Conservation (phyloP, 2,888 invertebrate genomes). For the Pyrrhia umbra region DNA sequence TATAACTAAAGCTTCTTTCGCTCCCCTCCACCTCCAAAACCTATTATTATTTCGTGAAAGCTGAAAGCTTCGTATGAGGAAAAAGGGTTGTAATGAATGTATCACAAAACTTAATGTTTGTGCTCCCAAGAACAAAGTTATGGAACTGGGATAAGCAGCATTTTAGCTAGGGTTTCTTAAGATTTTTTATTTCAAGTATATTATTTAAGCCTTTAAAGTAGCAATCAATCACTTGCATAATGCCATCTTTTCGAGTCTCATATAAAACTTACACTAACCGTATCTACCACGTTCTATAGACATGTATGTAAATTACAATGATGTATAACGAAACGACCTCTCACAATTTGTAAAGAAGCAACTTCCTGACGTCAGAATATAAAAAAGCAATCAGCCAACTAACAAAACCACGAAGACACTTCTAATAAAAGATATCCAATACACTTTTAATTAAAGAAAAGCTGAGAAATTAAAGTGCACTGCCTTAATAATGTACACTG, state of each 20-base stretch:
- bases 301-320: too few relatives aligned
- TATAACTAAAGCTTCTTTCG: conserved; percentile 2
- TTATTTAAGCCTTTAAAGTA: too few relatives aligned
- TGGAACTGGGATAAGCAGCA: conserved; percentile 11
- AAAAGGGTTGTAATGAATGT: conserved; percentile 20
- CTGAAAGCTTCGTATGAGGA: conserved; percentile 16
- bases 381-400: conserved; percentile 2
- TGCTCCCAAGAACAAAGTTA: conserved; percentile 27
- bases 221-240: too few relatives aligned
- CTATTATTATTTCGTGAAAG: conserved; percentile 32
- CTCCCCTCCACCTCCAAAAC: background rate
- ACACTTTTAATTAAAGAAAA: conserved; percentile 63
- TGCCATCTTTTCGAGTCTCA: too few relatives aligned
- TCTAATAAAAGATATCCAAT: conserved; percentile 53
- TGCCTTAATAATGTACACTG: conserved; percentile 55
- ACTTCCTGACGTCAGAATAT: conserved; percentile 6
- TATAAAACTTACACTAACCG: too few relatives aligned
- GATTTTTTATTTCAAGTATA: background rate
- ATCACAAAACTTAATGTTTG: conserved; percentile 38
- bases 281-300: too few relatives aligned
- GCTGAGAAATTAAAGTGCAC: conserved; percentile 55
- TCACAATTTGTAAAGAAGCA: background rate
- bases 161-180: conserved; percentile 10
- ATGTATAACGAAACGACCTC: background rate
- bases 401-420: conserved; percentile 39